Base-by-base conservation (phyloP, 2,888 invertebrate genomes). In the Helleia helle region DNA sequence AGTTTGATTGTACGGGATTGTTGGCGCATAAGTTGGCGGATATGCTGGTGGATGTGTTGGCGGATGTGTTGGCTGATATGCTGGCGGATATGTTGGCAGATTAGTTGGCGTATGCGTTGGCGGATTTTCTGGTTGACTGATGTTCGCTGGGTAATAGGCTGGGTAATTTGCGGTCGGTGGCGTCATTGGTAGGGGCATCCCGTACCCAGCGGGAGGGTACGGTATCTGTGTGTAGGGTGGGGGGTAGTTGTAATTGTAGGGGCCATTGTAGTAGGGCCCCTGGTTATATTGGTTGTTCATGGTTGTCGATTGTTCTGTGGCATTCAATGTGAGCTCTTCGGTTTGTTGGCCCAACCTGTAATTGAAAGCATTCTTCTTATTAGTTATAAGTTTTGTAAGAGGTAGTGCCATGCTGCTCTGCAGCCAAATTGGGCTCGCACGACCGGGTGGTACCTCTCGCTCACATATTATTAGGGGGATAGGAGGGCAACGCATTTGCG, bases 201-300 rank as follows among this genome's bases (percentile, higher is more conserved):
- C 75, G 42, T 80, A 81, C 0, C n/a, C n/a, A n/a, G 79, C 37
- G 0, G 68, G 50, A 0, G 80, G 75, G 40, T 80, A 79, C 0
- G 75, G 66, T 26, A 68, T 56, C 0, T 58, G 58, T 24, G 53
- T 56, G 46, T 72, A 79, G 0, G 71, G 67, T 2, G 59, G 67
- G 6, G 60, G 70, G 47, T 68, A 71, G 42, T 70, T 67, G 43
- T 71, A 74, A 12, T 50, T 53, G 49, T 70, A 76, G 13, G 59
- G 64, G 1, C 71, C 59, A 34, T 62, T 58, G 50, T 73, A 75
- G 25, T 74, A 71, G 14, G 79, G 76, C 22, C 69, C 50, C 38
- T 70, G 77, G 45, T 81, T 80, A 53, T 72, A 72, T n/a, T 71
- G 74, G 44, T 80, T 80, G 50, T 70, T 80, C 83, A 83, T 83